A percentile compares a stretch with the other conserved stretches of the same genome.
These are phyloP conservation scores for Phaethornis superciliosus DNA, from an alignment of 2,113 vertebrate species.

Conservation along the genomic window DNA sequence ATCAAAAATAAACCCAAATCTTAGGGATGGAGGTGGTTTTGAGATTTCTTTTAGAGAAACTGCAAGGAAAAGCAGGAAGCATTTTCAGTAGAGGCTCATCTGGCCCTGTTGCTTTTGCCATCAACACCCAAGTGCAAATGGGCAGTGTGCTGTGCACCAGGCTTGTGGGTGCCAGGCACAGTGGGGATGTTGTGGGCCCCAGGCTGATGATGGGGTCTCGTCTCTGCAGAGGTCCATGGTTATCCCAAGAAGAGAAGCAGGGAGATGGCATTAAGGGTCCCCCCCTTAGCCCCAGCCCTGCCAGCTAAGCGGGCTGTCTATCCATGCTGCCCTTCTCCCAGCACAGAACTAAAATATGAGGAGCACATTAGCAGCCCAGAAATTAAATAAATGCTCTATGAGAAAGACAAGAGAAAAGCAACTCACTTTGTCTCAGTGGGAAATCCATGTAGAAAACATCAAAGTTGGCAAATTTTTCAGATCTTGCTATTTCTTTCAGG, in stretches of 20 bases:
- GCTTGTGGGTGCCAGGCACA: neutral
- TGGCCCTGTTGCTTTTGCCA: neutral
- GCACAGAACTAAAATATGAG: neutral
- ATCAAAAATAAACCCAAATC: neutral
- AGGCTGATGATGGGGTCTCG: neutral
- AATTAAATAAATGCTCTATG: neutral
- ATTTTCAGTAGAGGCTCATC: neutral
- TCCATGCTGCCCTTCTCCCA: neutral
- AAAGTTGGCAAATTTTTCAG: slow-evolving; percentile 74
- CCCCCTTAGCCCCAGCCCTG: neutral
- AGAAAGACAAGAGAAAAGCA: neutral
- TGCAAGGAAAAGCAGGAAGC: neutral
- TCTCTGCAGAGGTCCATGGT: neutral
- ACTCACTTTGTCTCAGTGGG: slow-evolving; percentile 77
- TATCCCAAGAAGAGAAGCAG: neutral
- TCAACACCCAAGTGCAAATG: neutral
- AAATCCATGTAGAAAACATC: slow-evolving; percentile 77
- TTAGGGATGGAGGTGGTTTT: accelerated
- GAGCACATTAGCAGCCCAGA: neutral
- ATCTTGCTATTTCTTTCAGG: slow-evolving; percentile 70
- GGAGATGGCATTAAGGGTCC: neutral
- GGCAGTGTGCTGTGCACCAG: neutral
- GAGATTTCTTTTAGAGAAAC: neutral
- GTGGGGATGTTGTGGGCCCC: accelerated
- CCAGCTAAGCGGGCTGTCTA: neutral